These are phyloP conservation scores for Chrysemys picta DNA, from an alignment of 2,113 vertebrate species.

Conservation along the genomic window DNA sequence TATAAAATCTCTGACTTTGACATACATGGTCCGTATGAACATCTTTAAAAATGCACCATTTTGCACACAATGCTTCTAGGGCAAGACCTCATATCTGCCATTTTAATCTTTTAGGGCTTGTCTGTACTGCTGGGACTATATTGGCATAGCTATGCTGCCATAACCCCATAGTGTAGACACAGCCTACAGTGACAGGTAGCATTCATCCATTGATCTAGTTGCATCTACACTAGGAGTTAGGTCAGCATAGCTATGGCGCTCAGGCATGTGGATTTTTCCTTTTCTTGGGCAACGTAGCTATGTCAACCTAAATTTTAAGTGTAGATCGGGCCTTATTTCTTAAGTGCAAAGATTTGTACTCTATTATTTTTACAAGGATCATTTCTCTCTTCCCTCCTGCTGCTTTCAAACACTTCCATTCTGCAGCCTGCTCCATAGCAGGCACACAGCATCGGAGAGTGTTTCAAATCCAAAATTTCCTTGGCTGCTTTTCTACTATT, in stretches of 20 bases:
- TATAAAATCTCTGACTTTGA: slow-evolving; percentile 62
- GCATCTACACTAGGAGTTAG: neutral
- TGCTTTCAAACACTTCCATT: neutral
- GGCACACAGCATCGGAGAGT: neutral
- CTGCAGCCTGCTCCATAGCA: neutral
- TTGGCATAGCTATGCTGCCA: neutral
- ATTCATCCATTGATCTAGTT: neutral
- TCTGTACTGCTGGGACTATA: neutral
- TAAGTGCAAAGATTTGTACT: slow-evolving; percentile 65
- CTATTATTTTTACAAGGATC: slow-evolving; percentile 54
- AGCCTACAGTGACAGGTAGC: neutral
- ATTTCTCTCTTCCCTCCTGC: slow-evolving; percentile 1
- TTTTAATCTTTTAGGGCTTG: slow-evolving; percentile 38
- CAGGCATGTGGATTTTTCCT: neutral
- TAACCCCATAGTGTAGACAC: neutral
- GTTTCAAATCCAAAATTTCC: slow-evolving; percentile 33
- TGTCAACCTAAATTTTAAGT: neutral
- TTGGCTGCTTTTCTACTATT: slow-evolving; percentile 2
- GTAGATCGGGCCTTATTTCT: slow-evolving; percentile 37
- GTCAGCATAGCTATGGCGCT: neutral
- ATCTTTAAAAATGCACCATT: slow-evolving; percentile 63
- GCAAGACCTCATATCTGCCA: slow-evolving; percentile 65
- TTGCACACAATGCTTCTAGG: slow-evolving; percentile 52
- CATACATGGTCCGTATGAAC: slow-evolving; percentile 44
- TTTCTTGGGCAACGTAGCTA: neutral